Evolutionary conservation across 2,888 invertebrate species (phyloP), one percentile per base, ranked within the genome.

Genomic region (Xestoiulus laeticollis): DNA sequence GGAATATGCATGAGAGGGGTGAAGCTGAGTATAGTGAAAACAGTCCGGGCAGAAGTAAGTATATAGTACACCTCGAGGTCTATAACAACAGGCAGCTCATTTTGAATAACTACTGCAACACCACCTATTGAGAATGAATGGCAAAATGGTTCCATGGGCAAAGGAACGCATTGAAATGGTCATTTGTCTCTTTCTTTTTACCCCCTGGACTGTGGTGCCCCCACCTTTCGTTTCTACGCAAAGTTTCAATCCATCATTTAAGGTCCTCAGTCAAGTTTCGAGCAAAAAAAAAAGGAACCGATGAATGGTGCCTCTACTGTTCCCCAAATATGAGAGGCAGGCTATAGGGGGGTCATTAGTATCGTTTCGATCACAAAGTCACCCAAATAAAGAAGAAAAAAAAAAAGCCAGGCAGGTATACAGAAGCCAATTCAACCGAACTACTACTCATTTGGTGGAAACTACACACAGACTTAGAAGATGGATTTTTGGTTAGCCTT

Each of bases 181-280:
- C 82, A 82, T 82, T 82, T 82, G 82, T 82, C 82, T 82, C 82
- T 82, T 82, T 82, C 82, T 30, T 32, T 26, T 32, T 82, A 32
- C 32, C 82, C 82, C 82, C 82, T 32, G 26, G 82, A 26, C 82
- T 26, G 82, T 26, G 82, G 26, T 32, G 32, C 82, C 82, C 32
- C 82, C 82, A 82, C 82, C 82, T 82, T 82, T 82, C 32, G 26
- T 30, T 82, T 82, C 26, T 82, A 14, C 30, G 82, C 30, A 82
- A n/a, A 68, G 26, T 82, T 82, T 82, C 82, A 82, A 82, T 82
- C 82, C 82, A 82, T 82, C 82, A 82, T 82, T 82, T 82, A 32
- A 68, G 26, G 26, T 82, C 82, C 82, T 82, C 82, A 82, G 48
- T 48, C 48, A 48, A 48, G 48, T 82, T 82, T 3, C 26, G 22